Base-by-base conservation (phyloP, 1,140 invertebrate genomes). In the Drosophila littoralis region DNA sequence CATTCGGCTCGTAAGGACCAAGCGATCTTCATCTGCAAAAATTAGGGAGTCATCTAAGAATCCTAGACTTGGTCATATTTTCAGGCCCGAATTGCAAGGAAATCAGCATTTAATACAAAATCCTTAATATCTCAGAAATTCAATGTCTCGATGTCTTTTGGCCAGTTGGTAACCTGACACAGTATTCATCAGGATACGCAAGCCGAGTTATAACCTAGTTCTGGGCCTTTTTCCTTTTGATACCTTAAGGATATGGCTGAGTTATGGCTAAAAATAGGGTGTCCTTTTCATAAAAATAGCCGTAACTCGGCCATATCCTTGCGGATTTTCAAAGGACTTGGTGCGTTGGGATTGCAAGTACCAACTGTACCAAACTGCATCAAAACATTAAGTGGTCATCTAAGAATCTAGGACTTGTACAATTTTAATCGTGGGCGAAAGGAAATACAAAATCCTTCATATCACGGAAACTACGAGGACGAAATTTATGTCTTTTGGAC, bases 301-400 rank as follows among this genome's bases (percentile, higher is more conserved):
- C 50, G 12, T 36, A 50, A 33, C 36, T 42, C 32, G 40, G 32
- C 8, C 45, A 22, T n/a, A 46, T 46, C 33, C 17, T 13, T 13
- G 45, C 28, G 50, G 36, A 65, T 28, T 54, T 52, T 55, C 6
- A 8, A 10, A 17, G 4, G 43, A 40, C 38, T 40, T 40, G 9
- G 12, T 40, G 1, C 10, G 2, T 40, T 40, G 0, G 38, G 4
- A 40, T 15, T 12, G n/a, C 12, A 7, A 15, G 7, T 3, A 7
- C 15, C 0, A 46, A 7, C 43, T 15, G n/a, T 3, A 17, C 4
- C 5, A 12, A 45, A n/a, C 4, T 6, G 45, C 45, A 22, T 22
- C 15, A 22, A 22, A 3, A 12, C 15, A 17, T 0, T 4, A 17
- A 1, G 28, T 1, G 32, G 15, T 33, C 4, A 51, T 51, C 48